Conservation (phyloP, 1,140 invertebrate genomes). For the Panulirus ornatus region DNA sequence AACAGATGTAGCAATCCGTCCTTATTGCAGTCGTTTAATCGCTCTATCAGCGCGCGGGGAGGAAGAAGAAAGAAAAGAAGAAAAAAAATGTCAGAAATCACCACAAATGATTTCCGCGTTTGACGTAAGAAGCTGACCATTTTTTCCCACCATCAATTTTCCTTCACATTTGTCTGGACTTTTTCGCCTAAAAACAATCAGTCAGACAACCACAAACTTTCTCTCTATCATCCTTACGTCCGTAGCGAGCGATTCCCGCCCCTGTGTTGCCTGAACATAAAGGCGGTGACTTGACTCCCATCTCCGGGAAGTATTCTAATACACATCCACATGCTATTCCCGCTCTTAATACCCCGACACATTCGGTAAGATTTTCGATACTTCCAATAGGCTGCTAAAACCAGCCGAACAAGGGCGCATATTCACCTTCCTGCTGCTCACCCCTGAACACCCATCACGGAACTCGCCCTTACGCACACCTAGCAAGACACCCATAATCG, state of each 20-base stretch:
- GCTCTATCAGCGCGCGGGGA: slow-evolving; percentile 36
- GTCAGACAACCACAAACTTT: slow-evolving; percentile 65
- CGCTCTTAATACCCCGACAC: slow-evolving; percentile 44
- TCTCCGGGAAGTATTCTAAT: neutral
- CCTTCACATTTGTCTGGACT: slow-evolving; percentile 65
- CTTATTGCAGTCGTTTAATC: slow-evolving; percentile 47
- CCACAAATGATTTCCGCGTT: slow-evolving; percentile 37
- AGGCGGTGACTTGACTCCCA: neutral
- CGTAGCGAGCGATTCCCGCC: neutral
- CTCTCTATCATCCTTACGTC: neutral
- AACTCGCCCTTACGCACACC: neutral
- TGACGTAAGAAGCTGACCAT: neutral
- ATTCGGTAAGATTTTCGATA: slow-evolving; percentile 33
- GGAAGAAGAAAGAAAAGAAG: too few species aligned
- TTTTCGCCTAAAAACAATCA: slow-evolving; percentile 61
- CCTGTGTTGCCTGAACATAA: neutral
- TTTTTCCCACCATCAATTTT: slow-evolving; percentile 65
- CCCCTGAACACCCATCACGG: neutral
- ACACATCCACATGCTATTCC: slow-evolving; percentile 39
- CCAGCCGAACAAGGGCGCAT: neutral
- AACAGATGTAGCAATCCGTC: too few species aligned
- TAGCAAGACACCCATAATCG: neutral
- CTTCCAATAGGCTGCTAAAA: neutral
- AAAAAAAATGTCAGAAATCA: slow-evolving; percentile 25
- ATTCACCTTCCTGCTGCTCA: neutral